Evolutionary conservation across 2,888 invertebrate species (phyloP), one percentile per base, ranked within the genome.

Genomic region (Spicauda simplicius): DNA sequence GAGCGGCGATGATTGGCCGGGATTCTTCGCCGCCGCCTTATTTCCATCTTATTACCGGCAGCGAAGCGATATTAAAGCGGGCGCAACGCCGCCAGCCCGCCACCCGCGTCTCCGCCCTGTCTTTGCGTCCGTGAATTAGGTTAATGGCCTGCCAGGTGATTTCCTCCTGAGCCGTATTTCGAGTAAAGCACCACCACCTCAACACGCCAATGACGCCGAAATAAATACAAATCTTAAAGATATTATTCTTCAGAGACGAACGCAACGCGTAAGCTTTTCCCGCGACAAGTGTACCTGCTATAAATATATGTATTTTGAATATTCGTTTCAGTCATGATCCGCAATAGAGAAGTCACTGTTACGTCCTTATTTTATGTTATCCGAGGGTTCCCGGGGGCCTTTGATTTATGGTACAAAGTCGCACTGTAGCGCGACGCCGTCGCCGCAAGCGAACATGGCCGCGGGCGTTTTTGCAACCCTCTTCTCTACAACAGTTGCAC

Each of bases 81-180:
- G 88, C 85, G 86, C 86, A 84, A 80, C 73, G 64, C 74, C 58
- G 58, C 69, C 72, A 67, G 54, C 79, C 76, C 79, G 77, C 84
- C 82, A 82, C 87, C 86, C 85, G 84, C 87, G 86, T 84, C 89
- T 86, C 88, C 90, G 87, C 91, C 91, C 90, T 90, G 91, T 91
- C 92, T 91, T 90, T 88, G 88, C 87, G 86, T 87, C 90, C 88
- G 88, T 90, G 90, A 93, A 93, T 93, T 93, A 91, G 93, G 93
- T 93, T 93, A 92, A 93, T 93, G 90, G 93, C 86, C 87, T 91
- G 91, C 90, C 90, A 90, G 92, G 91, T 91, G 91, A 92, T 91
- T 93, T 92, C 90, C 89, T 91, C 85, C 88, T 88, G 83, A 91
- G 87, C 85, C 83, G 83, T 87, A 85, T 90, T 90, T 88, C 83